Conservation (phyloP, 2,113 vertebrate species). For the Solea senegalensis region DNA sequence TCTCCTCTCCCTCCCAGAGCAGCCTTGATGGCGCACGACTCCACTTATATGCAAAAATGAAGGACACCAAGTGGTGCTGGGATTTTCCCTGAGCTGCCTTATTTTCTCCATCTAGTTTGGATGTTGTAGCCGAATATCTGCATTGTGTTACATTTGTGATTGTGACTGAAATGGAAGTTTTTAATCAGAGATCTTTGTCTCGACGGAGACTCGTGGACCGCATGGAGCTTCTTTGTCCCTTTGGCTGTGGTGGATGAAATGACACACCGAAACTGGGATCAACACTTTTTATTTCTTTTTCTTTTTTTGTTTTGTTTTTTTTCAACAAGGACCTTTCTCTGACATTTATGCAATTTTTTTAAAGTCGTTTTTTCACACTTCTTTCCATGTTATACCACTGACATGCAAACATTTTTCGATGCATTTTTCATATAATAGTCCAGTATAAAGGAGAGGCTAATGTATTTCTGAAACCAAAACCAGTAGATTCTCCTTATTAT, state of each 20-base stretch:
- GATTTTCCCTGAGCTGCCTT: slow-evolving; percentile 17
- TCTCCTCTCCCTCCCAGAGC: slow-evolving; percentile 24
- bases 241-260: slow-evolving; percentile 34
- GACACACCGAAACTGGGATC: slow-evolving; percentile 32
- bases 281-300: neutral
- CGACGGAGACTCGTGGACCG: slow-evolving; percentile 37
- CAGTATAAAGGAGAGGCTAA: slow-evolving; percentile 68
- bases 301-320: neutral
- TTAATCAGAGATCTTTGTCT: slow-evolving; percentile 21
- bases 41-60: slow-evolving; percentile 18
- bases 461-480: slow-evolving; percentile 67
- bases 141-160: slow-evolving; percentile 50
- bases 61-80: slow-evolving; percentile 34
- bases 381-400: slow-evolving; percentile 78
- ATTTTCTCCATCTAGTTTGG: slow-evolving; percentile 30
- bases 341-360: slow-evolving; percentile 63
- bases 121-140: slow-evolving; percentile 59
- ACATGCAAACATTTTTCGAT: slow-evolving; percentile 52
- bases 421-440: slow-evolving; percentile 70
- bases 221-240: slow-evolving; percentile 29
- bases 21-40: neutral
- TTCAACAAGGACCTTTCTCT: slow-evolving; percentile 45
- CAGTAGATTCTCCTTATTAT: slow-evolving; percentile 62
- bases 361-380: slow-evolving; percentile 49
- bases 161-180: slow-evolving; percentile 48